Conservation (phyloP, 2,113 vertebrate genomes). For the Noctilio leporinus region DNA sequence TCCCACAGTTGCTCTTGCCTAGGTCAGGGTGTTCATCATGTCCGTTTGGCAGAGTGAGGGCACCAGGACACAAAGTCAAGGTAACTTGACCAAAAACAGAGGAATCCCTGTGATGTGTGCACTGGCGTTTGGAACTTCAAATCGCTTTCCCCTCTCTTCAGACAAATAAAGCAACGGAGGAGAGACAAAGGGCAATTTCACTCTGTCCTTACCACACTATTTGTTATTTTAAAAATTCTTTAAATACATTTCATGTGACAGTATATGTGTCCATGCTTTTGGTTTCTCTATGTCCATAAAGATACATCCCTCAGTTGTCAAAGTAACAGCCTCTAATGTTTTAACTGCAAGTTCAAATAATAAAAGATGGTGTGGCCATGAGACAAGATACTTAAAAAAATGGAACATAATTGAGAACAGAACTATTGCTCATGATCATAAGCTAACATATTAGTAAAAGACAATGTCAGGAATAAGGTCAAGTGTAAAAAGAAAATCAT, state of each 20-base stretch:
- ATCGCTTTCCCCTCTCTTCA: background rate
- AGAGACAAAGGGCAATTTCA: background rate
- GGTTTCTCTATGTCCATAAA: background rate
- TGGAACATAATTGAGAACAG: background rate
- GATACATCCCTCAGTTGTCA: background rate
- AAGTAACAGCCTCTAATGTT: background rate
- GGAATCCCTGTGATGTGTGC: background rate
- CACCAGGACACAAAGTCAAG: background rate
- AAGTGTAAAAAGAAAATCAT: background rate
- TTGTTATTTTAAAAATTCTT: background rate
- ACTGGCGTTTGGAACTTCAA: background rate
- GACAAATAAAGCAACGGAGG: background rate
- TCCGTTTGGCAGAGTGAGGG: background rate
- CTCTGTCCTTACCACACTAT: background rate
- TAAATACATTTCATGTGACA: background rate
- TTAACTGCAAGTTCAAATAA: background rate
- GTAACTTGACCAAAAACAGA: background rate
- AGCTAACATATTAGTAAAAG: background rate
- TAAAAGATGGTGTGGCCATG: background rate
- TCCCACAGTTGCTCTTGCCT: background rate
- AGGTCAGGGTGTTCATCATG: background rate
- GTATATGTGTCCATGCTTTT: background rate
- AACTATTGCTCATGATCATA: background rate
- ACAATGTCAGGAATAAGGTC: background rate
- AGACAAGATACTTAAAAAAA: background rate